These are phyloP conservation scores for Falco rusticolus DNA, from an alignment of 2,797 vertebrate species.

Conservation along the genomic window DNA sequence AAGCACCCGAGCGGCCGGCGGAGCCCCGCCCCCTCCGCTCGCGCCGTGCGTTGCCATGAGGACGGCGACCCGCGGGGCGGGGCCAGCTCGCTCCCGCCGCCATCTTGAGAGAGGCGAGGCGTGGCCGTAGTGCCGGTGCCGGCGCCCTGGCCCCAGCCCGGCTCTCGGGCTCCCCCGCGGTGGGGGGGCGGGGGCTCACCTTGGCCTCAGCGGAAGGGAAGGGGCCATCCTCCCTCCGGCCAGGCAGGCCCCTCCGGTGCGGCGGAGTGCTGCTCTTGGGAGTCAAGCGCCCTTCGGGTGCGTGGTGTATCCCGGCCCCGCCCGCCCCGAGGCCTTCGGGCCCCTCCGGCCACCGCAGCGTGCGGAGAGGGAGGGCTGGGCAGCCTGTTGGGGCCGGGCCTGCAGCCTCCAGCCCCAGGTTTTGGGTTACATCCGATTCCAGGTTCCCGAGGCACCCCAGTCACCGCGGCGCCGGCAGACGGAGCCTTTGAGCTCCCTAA, in stretches of 20 bases:
- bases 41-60: background rate
- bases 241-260: background rate
- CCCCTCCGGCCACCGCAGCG: rapidly evolving
- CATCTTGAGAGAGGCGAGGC: background rate
- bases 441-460: background rate
- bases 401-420: no score
- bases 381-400: rapidly evolving
- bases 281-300: rapidly evolving
- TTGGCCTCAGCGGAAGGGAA: background rate
- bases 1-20: background rate
- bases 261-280: no score
- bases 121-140: rapidly evolving
- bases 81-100: background rate
- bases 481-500: background rate
- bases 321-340: background rate
- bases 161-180: no score
- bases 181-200: no score
- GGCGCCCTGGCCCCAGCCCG: rapidly evolving
- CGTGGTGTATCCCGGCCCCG: no score
- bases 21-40: background rate
- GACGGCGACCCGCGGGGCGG: background rate
- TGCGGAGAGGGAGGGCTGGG: no score
- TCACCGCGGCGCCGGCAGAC: rapidly evolving
- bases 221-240: no score
- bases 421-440: rapidly evolving